Evolutionary conservation across 2,797 vertebrate species (phyloP), one percentile per base, ranked within the genome.

Genomic region (Malurus leucopterus): DNA sequence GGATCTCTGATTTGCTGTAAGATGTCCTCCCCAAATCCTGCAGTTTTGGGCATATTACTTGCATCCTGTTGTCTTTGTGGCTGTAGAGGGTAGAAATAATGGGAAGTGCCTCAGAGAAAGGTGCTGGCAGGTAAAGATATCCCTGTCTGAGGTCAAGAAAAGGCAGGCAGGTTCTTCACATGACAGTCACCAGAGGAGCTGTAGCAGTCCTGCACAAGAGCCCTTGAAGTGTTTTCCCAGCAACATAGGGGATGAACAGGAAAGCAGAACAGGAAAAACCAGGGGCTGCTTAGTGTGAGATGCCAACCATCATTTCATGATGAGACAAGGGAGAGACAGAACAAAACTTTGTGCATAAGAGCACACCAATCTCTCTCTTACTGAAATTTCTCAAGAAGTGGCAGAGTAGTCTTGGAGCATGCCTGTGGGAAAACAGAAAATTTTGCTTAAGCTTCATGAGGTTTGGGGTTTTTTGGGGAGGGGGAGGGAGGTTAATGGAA

Each of bases 221-320:
- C 40, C 55, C 77, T 78, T 47, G 41, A 88, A 51, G 63, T 86
- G 30, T 81, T 91, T 90, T 80, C 87, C 36, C 79, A 83, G 75
- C 34, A 84, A 29, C 38, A 13, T 16, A 53, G 64, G 46, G 85
- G 67, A 55, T 36, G 36, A 36, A 36, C 36, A 36, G 36, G 36
- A 36, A 59, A 81, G 77, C 55, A 82, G 86, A 91, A 86, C 90
- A 68, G 72, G 86, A 93, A 92, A 92, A 91, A 87, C 62, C 69
- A 49, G 91, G 89, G 65, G 40, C 50, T 72, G 62, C 46, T 64
- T 2, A 8, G 26, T 27, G 18, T 27, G 54, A 84, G 46, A 54
- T 4, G 2, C 32, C 8, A 3, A 41, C 27, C 9, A 8, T 70
- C 8, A 8, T 70, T 80, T 49, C 32, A 13, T 0, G 29, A 47